phyloP scores from a whole-genome alignment of 1,140 invertebrate genomes.

The Cyrtorhinus lividipennis region DNA sequence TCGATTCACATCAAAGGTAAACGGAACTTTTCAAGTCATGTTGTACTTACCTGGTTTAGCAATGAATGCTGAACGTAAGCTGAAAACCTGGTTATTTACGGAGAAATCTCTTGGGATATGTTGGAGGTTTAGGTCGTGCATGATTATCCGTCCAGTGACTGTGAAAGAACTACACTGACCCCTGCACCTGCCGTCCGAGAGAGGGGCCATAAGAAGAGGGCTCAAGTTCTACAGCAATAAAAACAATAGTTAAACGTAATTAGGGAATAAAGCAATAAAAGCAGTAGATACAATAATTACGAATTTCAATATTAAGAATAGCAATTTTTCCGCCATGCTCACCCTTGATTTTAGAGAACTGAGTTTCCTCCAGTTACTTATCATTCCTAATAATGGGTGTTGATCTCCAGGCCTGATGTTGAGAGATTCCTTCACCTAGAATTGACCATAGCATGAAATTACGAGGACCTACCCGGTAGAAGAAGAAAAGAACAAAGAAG shows the following conservation, averaged over 20 bases:
- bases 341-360: conserved; percentile 24
- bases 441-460: no score
- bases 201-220: conserved; percentile 11
- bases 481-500: no score
- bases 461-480: background rate
- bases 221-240: conserved; percentile 21
- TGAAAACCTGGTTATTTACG: conserved; percentile 26
- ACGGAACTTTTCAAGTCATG: no score
- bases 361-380: conserved; percentile 24
- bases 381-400: conserved; percentile 13
- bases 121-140: conserved; percentile 88
- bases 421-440: conserved; percentile 17
- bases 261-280: background rate
- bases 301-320: background rate
- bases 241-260: background rate
- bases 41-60: conserved; percentile 26
- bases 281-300: no score
- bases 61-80: conserved; percentile 28
- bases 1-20: no score
- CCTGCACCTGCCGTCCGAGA: conserved; percentile 41
- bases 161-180: conserved; percentile 62
- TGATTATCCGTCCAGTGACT: conserved; percentile 75
- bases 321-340: background rate
- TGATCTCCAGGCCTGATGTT: conserved; percentile 17
- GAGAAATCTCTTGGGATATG: conserved; percentile 74